These are phyloP conservation scores for Flexamia atlantica DNA, from an alignment of 2,888 invertebrate genomes.

Conservation along the genomic window DNA sequence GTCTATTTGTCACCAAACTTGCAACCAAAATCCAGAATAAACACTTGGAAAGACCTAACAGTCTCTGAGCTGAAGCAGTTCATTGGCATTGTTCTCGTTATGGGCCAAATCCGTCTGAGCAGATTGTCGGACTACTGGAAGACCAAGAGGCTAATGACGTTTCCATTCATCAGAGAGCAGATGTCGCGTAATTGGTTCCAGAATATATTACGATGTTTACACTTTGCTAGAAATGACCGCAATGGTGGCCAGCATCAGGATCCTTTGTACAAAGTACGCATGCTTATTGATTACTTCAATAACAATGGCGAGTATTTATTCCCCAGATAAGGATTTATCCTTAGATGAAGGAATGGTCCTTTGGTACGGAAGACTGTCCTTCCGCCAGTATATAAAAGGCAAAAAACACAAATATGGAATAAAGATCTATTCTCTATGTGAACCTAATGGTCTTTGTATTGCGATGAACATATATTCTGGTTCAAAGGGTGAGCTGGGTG, in stretches of 20 bases:
- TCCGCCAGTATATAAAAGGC: conserved; percentile 39
- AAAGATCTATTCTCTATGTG: conserved; percentile 32
- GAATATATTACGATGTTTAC: neutral
- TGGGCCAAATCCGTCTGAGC: neutral
- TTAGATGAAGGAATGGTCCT: conserved; percentile 7
- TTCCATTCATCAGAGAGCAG: neutral
- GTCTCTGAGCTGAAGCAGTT: conserved; percentile 13
- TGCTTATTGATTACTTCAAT: conserved; percentile 33
- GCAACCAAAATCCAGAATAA: neutral
- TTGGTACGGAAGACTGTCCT: neutral
- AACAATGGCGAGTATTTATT: neutral
- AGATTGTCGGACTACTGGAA: conserved; percentile 33
- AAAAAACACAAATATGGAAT: conserved; percentile 37
- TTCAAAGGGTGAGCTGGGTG: neutral
- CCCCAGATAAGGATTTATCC: neutral
- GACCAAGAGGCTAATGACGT: neutral
- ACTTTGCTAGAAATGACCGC: neutral
- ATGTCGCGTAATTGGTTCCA: conserved; percentile 30
- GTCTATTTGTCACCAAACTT: neutral
- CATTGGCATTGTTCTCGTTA: neutral
- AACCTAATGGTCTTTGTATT: neutral
- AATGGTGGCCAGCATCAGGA: neutral
- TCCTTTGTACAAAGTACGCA: neutral
- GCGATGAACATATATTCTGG: neutral
- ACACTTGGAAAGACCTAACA: conserved; percentile 19